Evolutionary conservation across 2,888 invertebrate species (phyloP), one percentile per base, ranked within the genome.

Genomic region (Carcina quercana): DNA sequence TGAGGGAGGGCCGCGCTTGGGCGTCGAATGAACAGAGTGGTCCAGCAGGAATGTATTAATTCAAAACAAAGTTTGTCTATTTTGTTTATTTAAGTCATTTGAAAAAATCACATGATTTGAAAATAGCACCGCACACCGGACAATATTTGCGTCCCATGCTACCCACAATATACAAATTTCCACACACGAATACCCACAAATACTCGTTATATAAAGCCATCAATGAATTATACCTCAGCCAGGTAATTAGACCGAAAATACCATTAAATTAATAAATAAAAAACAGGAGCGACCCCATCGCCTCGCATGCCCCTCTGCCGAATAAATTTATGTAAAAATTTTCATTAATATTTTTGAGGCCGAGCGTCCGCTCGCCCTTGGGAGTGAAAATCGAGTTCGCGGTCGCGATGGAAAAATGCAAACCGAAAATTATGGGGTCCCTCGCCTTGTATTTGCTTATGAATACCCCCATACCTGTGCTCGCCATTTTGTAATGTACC

Each of bases 251-350:
- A 80, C 78, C 73, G 70, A 80, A 80, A 79, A 83, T 82, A 79
- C 80, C 82, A 83, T 82, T 79, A 82, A 78, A 82, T 82, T 82
- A 80, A 83, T 82, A 82, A 83, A 83, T 80, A 82, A 83, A 82
- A 83, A 79, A 80, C 78, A 78, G 71, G 50, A 69, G 64, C 70
- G 67, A 58, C 58, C 69, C 74, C 71, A 71, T 73, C 65, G 70
- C 52, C 59, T 65, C 63, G 59, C 67, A 58, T 67, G 69, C 69
- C 82, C 80, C 79, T 78, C 76, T 70, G 67, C 71, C 74, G 78
- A 76, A 83, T 83, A 83, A 83, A 83, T 83, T 83, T 83, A 83
- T 83, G 83, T 82, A 83, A 82, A 83, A 83, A 79, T 75, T 83
- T 83, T 83, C 83, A 83, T 83, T 83, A 82, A 82, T 83, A 83